Conservation (phyloP, 2,113 vertebrate species). For the Nycticebus coucang region DNA sequence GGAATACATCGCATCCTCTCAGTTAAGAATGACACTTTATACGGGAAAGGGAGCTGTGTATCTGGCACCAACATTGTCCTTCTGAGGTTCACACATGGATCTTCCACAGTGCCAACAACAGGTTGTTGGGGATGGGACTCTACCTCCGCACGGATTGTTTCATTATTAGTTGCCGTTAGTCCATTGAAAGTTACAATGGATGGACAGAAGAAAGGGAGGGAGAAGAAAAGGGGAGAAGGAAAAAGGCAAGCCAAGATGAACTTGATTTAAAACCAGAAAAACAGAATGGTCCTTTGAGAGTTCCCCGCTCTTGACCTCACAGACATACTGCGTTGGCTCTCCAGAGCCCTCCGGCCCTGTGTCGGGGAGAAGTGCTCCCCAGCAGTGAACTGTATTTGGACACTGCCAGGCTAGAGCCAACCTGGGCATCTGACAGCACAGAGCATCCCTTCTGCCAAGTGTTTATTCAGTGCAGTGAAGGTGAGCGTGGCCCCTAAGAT, state of each 20-base stretch:
- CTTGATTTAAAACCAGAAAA: constrained; percentile 45
- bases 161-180: constrained; percentile 59
- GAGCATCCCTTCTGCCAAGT: not conserved
- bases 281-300: not conserved
- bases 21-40: constrained; percentile 44
- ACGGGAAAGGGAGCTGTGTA: not conserved
- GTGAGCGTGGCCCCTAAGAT: not conserved
- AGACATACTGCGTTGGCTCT: fast-evolving
- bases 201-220: not conserved
- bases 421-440: not conserved
- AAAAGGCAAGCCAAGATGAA: constrained; percentile 45
- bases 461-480: not conserved
- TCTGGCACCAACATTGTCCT: constrained; percentile 20
- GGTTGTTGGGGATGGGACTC: constrained; percentile 51
- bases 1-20: constrained; percentile 3
- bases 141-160: constrained; percentile 31
- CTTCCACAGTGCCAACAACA: not conserved
- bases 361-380: not conserved
- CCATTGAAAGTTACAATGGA: not conserved
- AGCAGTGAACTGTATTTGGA: not conserved
- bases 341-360: fast-evolving
- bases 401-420: not conserved
- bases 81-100: constrained; percentile 10
- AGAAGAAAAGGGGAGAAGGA: not conserved
- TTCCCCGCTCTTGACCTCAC: not conserved